Evolutionary conservation across 2,888 invertebrate species (phyloP), one percentile per base, ranked within the genome.

Genomic region (Timema cristinae): DNA sequence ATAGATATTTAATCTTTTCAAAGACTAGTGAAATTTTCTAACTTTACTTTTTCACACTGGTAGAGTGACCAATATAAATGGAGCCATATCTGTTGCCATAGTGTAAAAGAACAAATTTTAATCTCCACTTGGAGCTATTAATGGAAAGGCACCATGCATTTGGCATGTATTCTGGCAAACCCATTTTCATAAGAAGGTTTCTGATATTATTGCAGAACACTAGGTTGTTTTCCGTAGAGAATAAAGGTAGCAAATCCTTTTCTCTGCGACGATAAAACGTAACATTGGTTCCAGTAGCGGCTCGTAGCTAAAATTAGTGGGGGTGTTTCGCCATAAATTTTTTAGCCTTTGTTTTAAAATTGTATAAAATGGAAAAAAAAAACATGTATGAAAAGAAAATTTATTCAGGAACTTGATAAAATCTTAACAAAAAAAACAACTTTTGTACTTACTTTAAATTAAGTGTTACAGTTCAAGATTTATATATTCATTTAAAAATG

Each of bases 11-110:
- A 0, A 59, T 59, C 8, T 59, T 59, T 59, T 59, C 59, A 13
- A 7, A n/a, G 15, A 59, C 59, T 5, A n/a, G 59, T 15, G 13
- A 59, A n/a, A 59, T 13, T 59, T 6, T 54, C 54, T 16, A n/a
- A n/a, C n/a, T n/a, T 15, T 5, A n/a, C n/a, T 59, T n/a, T n/a
- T n/a, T 59, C 59, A 59, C n/a, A n/a, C 59, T 59, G 59, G 59
- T n/a, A n/a, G n/a, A 59, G n/a, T 59, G 15, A 32, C 32, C 5
- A 59, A 59, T n/a, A 16, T 0, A 2, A 59, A 59, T 59, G 10
- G 2, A 59, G 32, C 8, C 59, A 13, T 59, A 1, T 59, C 9
- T 7, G 9, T 59, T 11, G 32, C 59, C 9, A 59, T 59, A 13
- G 13, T 59, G 8, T 32, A 59, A 32, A 32, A 32, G 32, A 32